Conservation (phyloP, 2,888 invertebrate genomes). For the Biston betularia region DNA sequence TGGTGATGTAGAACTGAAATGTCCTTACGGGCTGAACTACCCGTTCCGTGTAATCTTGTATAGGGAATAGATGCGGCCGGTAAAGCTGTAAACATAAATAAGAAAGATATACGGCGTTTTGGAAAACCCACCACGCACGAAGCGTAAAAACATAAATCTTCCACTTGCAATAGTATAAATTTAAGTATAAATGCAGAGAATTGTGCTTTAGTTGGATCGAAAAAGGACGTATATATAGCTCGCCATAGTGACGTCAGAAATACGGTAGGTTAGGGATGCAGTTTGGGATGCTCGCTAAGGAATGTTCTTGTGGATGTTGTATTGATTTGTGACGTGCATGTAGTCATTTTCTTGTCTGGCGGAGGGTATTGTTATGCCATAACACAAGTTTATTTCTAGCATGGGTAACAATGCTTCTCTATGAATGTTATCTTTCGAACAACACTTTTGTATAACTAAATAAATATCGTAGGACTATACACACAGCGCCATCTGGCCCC, state of each 20-base stretch:
- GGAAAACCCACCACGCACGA: slow-evolving; percentile 81
- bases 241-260: neutral
- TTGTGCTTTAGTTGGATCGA: slow-evolving; percentile 11
- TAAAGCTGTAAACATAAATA: slow-evolving; percentile 84
- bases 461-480: too few relatives aligned
- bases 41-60: slow-evolving; percentile 40
- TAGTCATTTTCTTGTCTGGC: too few relatives aligned
- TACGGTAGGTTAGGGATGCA: neutral
- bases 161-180: slow-evolving; percentile 75
- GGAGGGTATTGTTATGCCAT: too few relatives aligned
- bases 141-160: slow-evolving; percentile 73
- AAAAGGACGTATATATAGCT: neutral
- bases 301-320: too few relatives aligned
- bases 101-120: slow-evolving; percentile 81
- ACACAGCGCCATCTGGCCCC: too few relatives aligned
- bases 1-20: neutral
- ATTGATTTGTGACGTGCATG: too few relatives aligned
- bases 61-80: slow-evolving; percentile 74
- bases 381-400: too few relatives aligned
- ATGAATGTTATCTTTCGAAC: too few relatives aligned
- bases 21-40: neutral
- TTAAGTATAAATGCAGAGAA: slow-evolving; percentile 49
- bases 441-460: too few relatives aligned
- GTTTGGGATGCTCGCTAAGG: too few relatives aligned
- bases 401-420: too few relatives aligned